Percentiles rank a stretch among this genome's conserved stretches.
Evolutionary conservation across 2,797 vertebrate species (phyloP).

Genomic region (Podargus strigoides): DNA sequence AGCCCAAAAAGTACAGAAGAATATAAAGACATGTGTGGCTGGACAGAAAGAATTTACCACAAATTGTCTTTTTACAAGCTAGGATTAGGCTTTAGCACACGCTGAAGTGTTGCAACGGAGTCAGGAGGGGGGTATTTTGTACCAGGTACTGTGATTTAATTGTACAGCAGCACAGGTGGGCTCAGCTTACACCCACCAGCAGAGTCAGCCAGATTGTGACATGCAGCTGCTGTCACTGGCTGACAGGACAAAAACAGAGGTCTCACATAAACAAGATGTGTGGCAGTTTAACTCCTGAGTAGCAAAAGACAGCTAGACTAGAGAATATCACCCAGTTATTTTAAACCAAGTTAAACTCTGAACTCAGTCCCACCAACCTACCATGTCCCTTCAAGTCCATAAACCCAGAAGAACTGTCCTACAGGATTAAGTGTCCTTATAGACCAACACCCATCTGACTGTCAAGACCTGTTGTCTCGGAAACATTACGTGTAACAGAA

Average conservation of each 20-base stretch:
- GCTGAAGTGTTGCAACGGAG: not conserved
- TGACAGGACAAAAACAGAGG: not conserved
- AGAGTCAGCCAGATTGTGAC: not conserved
- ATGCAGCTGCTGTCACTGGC: not conserved
- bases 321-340: not conserved
- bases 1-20: not conserved
- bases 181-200: not conserved
- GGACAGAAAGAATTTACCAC: not conserved
- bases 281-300: not conserved
- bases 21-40: not conserved
- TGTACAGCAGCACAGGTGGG: not conserved
- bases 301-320: not conserved
- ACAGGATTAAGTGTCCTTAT: not conserved
- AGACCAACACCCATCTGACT: not conserved
- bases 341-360: not conserved
- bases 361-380: not conserved
- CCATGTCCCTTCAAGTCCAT: not conserved
- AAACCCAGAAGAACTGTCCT: not conserved
- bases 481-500: not conserved
- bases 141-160: not conserved
- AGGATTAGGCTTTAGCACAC: not conserved
- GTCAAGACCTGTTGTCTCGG: no score
- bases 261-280: not conserved
- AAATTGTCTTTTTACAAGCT: not conserved
- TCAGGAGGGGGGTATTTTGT: not conserved